A percentile compares a stretch with the other conserved stretches of the same genome.
phyloP scores from a whole-genome alignment of 2,113 vertebrate genomes.

The Petaurus breviceps region DNA sequence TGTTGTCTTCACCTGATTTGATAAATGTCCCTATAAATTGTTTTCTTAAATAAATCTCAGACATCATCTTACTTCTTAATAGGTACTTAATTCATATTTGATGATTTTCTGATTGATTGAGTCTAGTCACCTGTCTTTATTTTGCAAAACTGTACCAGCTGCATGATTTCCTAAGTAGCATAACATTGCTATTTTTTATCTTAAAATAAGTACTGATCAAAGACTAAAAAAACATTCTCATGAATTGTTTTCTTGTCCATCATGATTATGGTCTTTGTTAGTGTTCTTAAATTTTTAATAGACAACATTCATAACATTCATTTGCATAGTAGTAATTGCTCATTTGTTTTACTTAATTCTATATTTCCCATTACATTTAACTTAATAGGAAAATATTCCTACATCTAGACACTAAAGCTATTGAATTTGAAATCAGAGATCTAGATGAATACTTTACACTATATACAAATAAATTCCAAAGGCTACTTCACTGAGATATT shows the following conservation, averaged over 20 bases:
- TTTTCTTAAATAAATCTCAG: slow-evolving; percentile 21
- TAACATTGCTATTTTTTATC: background rate
- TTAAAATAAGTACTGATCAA: background rate
- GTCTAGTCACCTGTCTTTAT: slow-evolving; percentile 36
- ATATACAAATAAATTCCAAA: no score
- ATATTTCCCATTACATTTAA: no score
- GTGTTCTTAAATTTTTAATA: background rate
- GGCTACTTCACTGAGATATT: no score
- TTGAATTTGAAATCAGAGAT: no score
- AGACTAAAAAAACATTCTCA: background rate
- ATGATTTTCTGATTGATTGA: background rate
- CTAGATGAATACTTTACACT: no score
- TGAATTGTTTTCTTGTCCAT: background rate
- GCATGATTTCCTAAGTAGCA: background rate
- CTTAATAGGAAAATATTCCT: no score
- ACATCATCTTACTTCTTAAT: no score
- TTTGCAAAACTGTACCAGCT: slow-evolving; percentile 10
- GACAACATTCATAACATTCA: background rate
- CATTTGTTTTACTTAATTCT: no score
- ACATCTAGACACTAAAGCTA: no score
- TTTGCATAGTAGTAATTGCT: no score
- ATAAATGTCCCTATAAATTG: background rate
- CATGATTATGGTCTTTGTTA: background rate
- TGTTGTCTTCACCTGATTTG: no score
- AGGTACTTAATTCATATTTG: no score